Conservation (phyloP, 37 sponge, comb jelly and placozoan species). For the Chondrosia reniformis region DNA sequence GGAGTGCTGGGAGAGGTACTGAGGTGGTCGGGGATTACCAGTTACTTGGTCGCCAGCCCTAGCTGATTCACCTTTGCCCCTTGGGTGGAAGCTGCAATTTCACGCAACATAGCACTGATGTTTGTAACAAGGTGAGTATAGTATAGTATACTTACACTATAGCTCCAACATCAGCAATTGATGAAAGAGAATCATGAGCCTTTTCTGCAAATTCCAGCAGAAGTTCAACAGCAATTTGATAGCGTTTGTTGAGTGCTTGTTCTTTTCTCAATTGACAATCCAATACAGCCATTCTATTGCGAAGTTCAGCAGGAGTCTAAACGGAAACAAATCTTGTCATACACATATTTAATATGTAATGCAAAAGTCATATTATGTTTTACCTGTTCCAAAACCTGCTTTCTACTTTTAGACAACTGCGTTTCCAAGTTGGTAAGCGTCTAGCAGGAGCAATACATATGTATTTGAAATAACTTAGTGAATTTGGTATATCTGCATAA, state of each 20-base stretch:
- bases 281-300: slow-evolving; percentile 30
- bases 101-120: not conserved
- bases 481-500: not conserved
- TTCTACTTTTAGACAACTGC: slow-evolving; percentile 21
- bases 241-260: slow-evolving; percentile 24
- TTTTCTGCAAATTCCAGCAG: slow-evolving; percentile 54
- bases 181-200: not conserved
- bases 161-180: not conserved
- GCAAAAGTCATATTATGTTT: not conserved
- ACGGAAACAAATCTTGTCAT: no score
- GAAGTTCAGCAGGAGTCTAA: slow-evolving; percentile 33
- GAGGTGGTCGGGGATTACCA: slow-evolving; percentile 78
- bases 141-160: not conserved
- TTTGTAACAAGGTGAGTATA: not conserved
- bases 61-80: slow-evolving; percentile 59
- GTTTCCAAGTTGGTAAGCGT: not conserved
- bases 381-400: slow-evolving; percentile 30
- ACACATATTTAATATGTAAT: no score
- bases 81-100: slow-evolving; percentile 51
- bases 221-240: slow-evolving; percentile 56
- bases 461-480: not conserved
- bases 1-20: slow-evolving; percentile 64
- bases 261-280: slow-evolving; percentile 64
- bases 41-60: slow-evolving; percentile 59
- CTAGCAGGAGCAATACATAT: not conserved